Evolutionary conservation across 2,888 invertebrate genomes (phyloP), one percentile per base, ranked within the genome.

Genomic region (Philereme vetulata): DNA sequence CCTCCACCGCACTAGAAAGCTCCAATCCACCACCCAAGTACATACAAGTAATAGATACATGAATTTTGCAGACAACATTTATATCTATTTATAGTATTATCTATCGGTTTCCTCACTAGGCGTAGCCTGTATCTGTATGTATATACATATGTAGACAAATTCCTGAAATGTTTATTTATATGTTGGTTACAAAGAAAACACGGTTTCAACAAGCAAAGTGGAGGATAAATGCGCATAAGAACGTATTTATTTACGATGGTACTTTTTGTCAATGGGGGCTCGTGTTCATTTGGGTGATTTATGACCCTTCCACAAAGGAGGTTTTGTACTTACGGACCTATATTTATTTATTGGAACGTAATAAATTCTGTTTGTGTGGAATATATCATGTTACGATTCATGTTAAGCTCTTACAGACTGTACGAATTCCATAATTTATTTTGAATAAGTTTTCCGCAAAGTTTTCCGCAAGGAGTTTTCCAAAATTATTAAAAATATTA

Each of bases 281-380:
- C 71, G 81, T 78, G 82, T 85, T 84, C 81, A 83, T 83, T 80
- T 80, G 75, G 76, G 82, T 88, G 89, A 89, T 88, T 87, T 88
- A 89, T 85, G 82, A 75, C 72, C 74, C 74, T 75, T 78, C 72
- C 77, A 86, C 83, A 88, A 85, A 85, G 86, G 84, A 82, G 80
- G 79, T 76, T 80, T 76, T 63, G 62, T 64, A 61, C 62, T 80
- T 82, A 77, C 77, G 78, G 76, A 58, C 7, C 6, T 38, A 38
- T 8, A 6, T 6, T 33, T 56, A 85, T 86, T 85, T 85, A 85
- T 83, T 78, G 81, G 75, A 80, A 78, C 72, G 81, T 80, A 82
- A 87, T 86, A 87, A 83, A 87, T 87, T 83, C 75, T 77, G 74
- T 77, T 78, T 80, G 77, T 80, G 75, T 74, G 58, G 62, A 62